phyloP scores from a whole-genome alignment of 1,140 invertebrate species.

The Atta colombica region DNA sequence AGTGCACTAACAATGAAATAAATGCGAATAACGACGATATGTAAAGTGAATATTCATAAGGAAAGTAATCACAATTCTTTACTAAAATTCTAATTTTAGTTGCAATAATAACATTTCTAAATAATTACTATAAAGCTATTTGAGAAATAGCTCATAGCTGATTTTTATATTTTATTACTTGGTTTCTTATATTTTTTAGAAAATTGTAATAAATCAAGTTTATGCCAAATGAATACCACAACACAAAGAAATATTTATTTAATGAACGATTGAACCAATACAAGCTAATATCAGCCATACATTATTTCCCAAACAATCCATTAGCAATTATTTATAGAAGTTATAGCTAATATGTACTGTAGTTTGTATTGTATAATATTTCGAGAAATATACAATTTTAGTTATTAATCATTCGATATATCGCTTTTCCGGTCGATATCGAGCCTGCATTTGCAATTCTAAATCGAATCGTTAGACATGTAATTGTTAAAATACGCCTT shows the following conservation, averaged over 20 bases:
- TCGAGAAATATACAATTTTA: slow-evolving; percentile 41
- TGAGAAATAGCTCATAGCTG: not conserved
- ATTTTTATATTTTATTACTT: not conserved
- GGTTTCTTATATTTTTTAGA: not conserved
- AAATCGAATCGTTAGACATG: slow-evolving; percentile 37
- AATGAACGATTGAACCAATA: not conserved
- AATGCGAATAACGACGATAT: not conserved
- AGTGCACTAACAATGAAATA: not conserved
- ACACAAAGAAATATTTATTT: not conserved
- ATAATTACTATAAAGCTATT: slow-evolving; percentile 8
- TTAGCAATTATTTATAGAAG: slow-evolving; percentile 36
- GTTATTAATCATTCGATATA: slow-evolving; percentile 56
- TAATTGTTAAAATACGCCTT: slow-evolving; percentile 53
- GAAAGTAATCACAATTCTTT: not conserved
- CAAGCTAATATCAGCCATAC: not conserved
- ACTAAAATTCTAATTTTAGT: not conserved
- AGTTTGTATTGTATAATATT: slow-evolving; percentile 23
- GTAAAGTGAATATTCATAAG: not conserved
- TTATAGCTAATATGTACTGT: slow-evolving; percentile 6
- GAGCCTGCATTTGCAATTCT: slow-evolving; percentile 43
- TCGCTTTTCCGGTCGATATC: slow-evolving; percentile 37
- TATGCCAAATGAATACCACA: not conserved
- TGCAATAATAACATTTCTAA: not conserved
- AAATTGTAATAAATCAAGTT: not conserved
- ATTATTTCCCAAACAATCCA: slow-evolving; percentile 14